Percentiles rank a stretch among this genome's conserved stretches.
These are phyloP conservation scores for Edolisoma coerulescens DNA, from an alignment of 2,113 vertebrate species.

Conservation along the genomic window DNA sequence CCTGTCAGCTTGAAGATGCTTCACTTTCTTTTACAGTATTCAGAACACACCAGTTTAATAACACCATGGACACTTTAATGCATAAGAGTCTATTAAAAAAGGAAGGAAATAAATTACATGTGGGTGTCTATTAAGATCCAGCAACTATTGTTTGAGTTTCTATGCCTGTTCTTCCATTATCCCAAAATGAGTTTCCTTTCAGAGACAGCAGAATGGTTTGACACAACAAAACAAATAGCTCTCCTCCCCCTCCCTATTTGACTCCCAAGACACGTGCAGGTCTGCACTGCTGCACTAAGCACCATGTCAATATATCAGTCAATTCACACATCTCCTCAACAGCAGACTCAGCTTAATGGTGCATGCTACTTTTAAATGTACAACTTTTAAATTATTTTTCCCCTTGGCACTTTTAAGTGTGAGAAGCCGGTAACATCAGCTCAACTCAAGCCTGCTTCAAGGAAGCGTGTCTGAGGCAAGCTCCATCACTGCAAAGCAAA, in stretches of 20 bases:
- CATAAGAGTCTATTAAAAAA: slow-evolving; percentile 5
- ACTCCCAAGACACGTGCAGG: slow-evolving; percentile 26
- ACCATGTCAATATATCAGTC: slow-evolving; percentile 43
- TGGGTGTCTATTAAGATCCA: not conserved
- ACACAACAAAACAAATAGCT: slow-evolving; percentile 48
- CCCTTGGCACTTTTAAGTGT: not conserved
- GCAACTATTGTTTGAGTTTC: slow-evolving; percentile 36
- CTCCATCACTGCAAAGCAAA: not conserved
- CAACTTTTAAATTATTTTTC: slow-evolving; percentile 23
- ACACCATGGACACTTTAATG: not conserved
- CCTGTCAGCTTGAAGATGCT: not conserved
- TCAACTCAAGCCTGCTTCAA: not conserved
- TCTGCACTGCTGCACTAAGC: slow-evolving; percentile 15
- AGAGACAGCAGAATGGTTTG: slow-evolving; percentile 42
- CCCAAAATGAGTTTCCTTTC: slow-evolving; percentile 61
- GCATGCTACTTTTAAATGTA: slow-evolving; percentile 11
- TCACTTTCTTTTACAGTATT: slow-evolving; percentile 7
- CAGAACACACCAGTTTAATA: slow-evolving; percentile 15
- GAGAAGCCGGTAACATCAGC: not conserved
- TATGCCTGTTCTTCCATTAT: slow-evolving; percentile 52
- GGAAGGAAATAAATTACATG: slow-evolving; percentile 51
- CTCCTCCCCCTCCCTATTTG: slow-evolving; percentile 24
- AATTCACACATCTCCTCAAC: not conserved
- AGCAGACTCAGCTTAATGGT: slow-evolving; percentile 34
- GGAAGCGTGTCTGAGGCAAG: not conserved